These are phyloP conservation scores for Atractosteus spatula DNA, from an alignment of 2,113 vertebrate species.

Conservation along the genomic window DNA sequence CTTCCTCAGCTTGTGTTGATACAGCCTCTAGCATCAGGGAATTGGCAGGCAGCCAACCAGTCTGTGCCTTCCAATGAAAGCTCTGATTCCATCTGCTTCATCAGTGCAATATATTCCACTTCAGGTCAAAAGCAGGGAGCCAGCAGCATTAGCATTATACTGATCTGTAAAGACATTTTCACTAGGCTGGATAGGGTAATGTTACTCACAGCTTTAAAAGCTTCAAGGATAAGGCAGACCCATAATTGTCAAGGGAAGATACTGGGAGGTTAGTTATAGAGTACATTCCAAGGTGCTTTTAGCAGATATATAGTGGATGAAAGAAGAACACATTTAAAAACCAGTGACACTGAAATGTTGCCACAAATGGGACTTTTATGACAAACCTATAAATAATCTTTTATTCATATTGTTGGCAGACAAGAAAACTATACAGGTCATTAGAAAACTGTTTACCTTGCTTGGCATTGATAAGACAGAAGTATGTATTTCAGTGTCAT, in stretches of 20 bases:
- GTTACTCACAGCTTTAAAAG: slow-evolving; percentile 70
- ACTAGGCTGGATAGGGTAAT: slow-evolving; percentile 71
- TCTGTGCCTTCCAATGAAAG: slow-evolving; percentile 54
- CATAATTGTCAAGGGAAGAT: slow-evolving; percentile 60
- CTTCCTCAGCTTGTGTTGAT: slow-evolving; percentile 23
- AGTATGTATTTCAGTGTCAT: not conserved
- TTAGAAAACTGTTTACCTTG: not conserved
- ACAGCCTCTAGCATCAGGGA: slow-evolving; percentile 33
- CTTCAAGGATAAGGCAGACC: slow-evolving; percentile 54
- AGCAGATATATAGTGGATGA: slow-evolving; percentile 40
- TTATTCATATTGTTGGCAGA: not conserved
- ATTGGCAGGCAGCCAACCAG: slow-evolving; percentile 65
- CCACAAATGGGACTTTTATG: not conserved
- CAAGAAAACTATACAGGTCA: not conserved
- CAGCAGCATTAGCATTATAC: slow-evolving; percentile 72
- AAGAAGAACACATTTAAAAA: slow-evolving; percentile 18
- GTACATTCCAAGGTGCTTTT: slow-evolving; percentile 44
- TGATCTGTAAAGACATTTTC: slow-evolving; percentile 81
- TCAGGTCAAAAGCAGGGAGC: slow-evolving; percentile 74
- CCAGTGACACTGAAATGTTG: slow-evolving; percentile 10
- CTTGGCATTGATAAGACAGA: not conserved
- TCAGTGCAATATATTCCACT: slow-evolving; percentile 67
- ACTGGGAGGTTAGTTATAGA: slow-evolving; percentile 34
- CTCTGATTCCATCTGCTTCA: slow-evolving; percentile 72
- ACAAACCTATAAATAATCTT: slow-evolving; percentile 39